Conservation (phyloP, 2,888 invertebrate species). For the Mythimna pallens region DNA sequence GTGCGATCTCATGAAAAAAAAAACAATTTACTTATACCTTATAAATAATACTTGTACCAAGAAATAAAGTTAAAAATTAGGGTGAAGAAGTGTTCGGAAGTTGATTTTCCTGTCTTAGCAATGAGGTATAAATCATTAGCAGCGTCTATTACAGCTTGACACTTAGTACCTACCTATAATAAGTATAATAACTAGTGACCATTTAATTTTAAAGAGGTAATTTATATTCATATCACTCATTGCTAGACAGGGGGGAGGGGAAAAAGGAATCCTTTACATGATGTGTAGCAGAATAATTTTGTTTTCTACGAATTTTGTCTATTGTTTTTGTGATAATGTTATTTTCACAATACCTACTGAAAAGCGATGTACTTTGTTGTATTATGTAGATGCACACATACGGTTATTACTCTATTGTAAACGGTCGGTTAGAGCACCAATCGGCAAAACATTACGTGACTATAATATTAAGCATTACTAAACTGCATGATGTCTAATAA, state of each 20-base stretch:
- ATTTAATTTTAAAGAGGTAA: not conserved
- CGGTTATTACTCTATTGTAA: conserved; percentile 29
- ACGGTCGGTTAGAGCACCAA: conserved; percentile 26
- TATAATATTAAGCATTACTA: conserved; percentile 48
- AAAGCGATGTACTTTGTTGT: conserved; percentile 7
- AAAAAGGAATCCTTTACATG: conserved; percentile 1
- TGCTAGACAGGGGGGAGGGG: not conserved
- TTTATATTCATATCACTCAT: conserved; percentile 4
- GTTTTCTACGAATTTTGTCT: conserved; percentile 12
- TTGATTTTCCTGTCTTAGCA: not conserved
- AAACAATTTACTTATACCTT: conserved; percentile 38
- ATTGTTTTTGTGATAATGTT: conserved; percentile 15
- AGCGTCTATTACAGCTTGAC: not conserved
- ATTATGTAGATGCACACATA: conserved; percentile 22
- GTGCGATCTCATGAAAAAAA: conserved; percentile 50
- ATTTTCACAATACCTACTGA: conserved; percentile 8
- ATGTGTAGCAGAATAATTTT: conserved; percentile 10
- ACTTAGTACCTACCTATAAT: not conserved
- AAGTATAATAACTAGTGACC: not conserved
- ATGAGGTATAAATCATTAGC: conserved; percentile 1
- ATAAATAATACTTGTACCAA: not conserved
- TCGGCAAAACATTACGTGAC: conserved; percentile 22
- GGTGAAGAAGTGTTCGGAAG: not conserved
- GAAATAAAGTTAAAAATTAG: conserved; percentile 2
- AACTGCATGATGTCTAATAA: conserved; percentile 45